A percentile compares a stretch with the other conserved stretches of the same genome.
These are phyloP conservation scores for Fratercula arctica DNA, from an alignment of 2,797 vertebrate species.

Conservation along the genomic window DNA sequence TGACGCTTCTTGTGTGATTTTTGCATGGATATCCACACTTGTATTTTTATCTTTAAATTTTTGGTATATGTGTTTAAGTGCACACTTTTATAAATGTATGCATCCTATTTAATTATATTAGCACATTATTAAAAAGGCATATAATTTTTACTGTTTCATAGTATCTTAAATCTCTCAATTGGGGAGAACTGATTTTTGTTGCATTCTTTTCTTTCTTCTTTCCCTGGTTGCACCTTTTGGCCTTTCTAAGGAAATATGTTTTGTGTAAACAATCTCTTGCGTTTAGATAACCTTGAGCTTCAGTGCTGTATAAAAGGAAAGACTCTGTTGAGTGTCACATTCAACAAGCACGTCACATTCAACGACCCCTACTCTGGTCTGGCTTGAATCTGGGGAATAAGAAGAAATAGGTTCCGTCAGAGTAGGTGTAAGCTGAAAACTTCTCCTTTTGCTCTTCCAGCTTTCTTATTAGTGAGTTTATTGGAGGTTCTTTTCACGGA, in stretches of 20 bases:
- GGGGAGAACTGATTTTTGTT: neutral
- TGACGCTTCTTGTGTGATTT: neutral
- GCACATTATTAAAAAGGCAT: neutral
- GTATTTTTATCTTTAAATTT: neutral
- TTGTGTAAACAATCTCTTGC: neutral
- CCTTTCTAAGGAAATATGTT: neutral
- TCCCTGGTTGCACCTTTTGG: neutral
- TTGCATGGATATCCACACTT: neutral
- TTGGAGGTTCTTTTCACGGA: neutral
- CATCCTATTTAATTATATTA: neutral
- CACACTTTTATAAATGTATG: neutral
- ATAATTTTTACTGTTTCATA: neutral
- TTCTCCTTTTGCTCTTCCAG: neutral
- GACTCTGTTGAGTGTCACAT: neutral
- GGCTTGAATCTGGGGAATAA: neutral
- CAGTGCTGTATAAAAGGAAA: neutral
- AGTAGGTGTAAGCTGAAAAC: neutral
- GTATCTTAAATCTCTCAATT: neutral
- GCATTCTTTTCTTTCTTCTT: neutral
- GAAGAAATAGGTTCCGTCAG: neutral
- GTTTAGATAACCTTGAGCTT: slow-evolving; percentile 33
- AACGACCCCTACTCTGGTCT: neutral
- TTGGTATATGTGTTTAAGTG: neutral
- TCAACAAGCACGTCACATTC: neutral
- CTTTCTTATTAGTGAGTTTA: neutral